These are phyloP conservation scores for Calameuta filiformis DNA, from an alignment of 2,888 invertebrate species.

Conservation along the genomic window DNA sequence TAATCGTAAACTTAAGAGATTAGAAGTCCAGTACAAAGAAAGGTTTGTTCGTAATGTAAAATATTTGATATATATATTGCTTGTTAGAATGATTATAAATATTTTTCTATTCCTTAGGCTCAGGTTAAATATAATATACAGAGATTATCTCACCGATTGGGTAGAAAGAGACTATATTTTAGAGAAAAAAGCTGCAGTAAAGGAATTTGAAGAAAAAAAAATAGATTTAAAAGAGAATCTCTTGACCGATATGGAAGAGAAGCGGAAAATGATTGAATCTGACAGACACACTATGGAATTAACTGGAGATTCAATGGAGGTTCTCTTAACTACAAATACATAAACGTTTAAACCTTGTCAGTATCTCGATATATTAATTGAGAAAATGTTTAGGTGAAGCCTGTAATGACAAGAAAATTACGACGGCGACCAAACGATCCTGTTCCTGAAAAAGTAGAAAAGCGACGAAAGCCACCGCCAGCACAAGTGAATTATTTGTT, in stretches of 20 bases:
- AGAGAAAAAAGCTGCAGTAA: slow-evolving; percentile 89
- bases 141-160: slow-evolving; percentile 85
- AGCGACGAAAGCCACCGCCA: slow-evolving; percentile 85
- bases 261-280: slow-evolving; percentile 87
- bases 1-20: slow-evolving; percentile 80
- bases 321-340: slow-evolving; percentile 43
- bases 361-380: not conserved
- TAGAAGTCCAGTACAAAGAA: slow-evolving; percentile 86
- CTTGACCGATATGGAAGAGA: slow-evolving; percentile 92
- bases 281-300: slow-evolving; percentile 91
- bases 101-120: slow-evolving; percentile 58
- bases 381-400: slow-evolving; percentile 77
- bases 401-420: slow-evolving; percentile 94
- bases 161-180: slow-evolving; percentile 88
- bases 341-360: not conserved
- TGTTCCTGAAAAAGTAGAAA: slow-evolving; percentile 85
- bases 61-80: not conserved
- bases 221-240: slow-evolving; percentile 90
- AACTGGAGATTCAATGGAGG: slow-evolving; percentile 88
- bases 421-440: slow-evolving; percentile 95
- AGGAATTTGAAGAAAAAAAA: slow-evolving; percentile 96
- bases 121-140: slow-evolving; percentile 79
- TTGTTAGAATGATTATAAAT: not conserved
- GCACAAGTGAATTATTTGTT: slow-evolving; percentile 88
- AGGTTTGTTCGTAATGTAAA: slow-evolving; percentile 63